Evolutionary conservation across 2,113 vertebrate species (phyloP), one percentile per base, ranked within the genome.

Genomic region (Paracanthobrama guichenoti): DNA sequence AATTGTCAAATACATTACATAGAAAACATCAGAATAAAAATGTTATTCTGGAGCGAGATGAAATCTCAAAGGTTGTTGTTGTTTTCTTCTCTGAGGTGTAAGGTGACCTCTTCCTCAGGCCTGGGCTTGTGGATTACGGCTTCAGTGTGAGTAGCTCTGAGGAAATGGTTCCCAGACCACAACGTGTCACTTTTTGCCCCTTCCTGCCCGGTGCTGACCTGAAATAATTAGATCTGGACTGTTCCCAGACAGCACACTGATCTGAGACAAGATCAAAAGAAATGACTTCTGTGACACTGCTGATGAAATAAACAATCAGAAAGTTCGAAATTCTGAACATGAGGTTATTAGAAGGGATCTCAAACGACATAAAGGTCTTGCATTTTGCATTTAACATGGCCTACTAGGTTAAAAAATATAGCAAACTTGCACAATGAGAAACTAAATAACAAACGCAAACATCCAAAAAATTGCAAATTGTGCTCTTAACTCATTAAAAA

Each of bases 141-240:
- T 60, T 28, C 69, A 42, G 62, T 76, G 83, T 14, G 85, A 87
- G 66, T n/a, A 72, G 82, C 79, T 80, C 67, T 44, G 39, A 53
- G 62, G 79, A 80, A 62, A 71, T 74, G 64, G 67, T 89, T 90
- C 89, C 89, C 89, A 90, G 86, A 87, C 59, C 78, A 18, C 9
- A 73, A 80, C 60, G 84, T 86, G 87, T 83, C 48, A 81, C 76
- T 71, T 88, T 87, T 83, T 72, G 74, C 82, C 76, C 79, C 84
- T 83, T 69, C 26, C 28, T 71, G 20, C 78, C 60, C 31, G 1
- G 66, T 71, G 18, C 82, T 75, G 76, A 55, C 42, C 71, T 72
- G 22, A 77, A 67, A 73, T 81, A 76, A 85, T 86, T 77, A 0
- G 67, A 72, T 26, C 46, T 76, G 3, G 20, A 24, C 31, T 7